Percentiles rank a stretch among this genome's conserved stretches.
These are phyloP conservation scores for Stictonetta naevosa DNA, from an alignment of 2,113 vertebrate species.

Conservation along the genomic window DNA sequence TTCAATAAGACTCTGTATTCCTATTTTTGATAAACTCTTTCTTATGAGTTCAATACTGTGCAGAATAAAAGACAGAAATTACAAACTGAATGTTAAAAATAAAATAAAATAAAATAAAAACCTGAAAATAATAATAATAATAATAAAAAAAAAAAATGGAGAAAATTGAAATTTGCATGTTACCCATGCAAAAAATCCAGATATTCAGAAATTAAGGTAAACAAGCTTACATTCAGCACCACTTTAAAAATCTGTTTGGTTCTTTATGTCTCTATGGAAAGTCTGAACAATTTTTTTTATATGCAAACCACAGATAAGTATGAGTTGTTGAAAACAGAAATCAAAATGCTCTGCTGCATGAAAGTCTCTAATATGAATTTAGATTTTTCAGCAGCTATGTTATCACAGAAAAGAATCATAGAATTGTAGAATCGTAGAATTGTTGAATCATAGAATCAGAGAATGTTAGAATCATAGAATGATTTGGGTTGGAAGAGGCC, in stretches of 20 bases:
- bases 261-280: background rate
- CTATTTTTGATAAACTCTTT: background rate
- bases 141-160: too few species aligned
- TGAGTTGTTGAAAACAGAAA: background rate
- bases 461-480: too few species aligned
- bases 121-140: too few species aligned
- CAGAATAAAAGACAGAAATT: background rate
- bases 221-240: background rate
- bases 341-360: background rate
- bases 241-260: background rate
- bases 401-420: background rate
- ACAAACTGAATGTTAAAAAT: background rate
- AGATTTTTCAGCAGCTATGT: background rate
- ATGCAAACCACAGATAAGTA: background rate
- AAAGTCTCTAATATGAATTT: background rate
- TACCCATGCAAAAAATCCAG: accelerated
- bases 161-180: too few species aligned
- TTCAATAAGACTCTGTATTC: background rate
- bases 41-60: background rate
- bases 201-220: background rate
- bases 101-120: too few species aligned
- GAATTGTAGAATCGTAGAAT: too few species aligned
- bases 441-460: too few species aligned
- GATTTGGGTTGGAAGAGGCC: too few species aligned
- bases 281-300: background rate